Evolutionary conservation across 2,113 vertebrate species (phyloP).

Genomic region (Lutjanus erythropterus): DNA sequence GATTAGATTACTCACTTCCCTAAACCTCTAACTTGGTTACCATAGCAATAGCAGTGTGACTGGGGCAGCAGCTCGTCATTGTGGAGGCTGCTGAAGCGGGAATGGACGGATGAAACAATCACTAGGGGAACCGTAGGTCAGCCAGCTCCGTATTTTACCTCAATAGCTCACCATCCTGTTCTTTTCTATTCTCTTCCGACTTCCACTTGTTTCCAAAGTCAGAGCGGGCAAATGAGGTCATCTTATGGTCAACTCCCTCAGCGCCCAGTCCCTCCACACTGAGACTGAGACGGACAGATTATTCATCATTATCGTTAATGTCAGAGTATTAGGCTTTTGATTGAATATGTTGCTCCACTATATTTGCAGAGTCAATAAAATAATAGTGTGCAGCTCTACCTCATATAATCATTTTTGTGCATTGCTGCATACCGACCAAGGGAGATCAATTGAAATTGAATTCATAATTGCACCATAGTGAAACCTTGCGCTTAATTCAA

Average conservation of each 20-base stretch:
- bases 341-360: conserved; percentile 10
- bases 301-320: neutral
- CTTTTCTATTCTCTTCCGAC: conserved; percentile 13
- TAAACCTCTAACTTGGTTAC: conserved; percentile 85
- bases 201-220: conserved; percentile 6
- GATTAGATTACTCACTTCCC: conserved; percentile 84
- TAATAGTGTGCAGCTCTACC: neutral
- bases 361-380: conserved; percentile 22
- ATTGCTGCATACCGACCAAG: conserved; percentile 46
- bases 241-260: neutral
- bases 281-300: neutral
- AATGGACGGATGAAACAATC: conserved; percentile 61
- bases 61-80: conserved; percentile 56
- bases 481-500: conserved; percentile 74
- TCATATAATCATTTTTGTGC: conserved; percentile 37
- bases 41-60: conserved; percentile 80
- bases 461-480: conserved; percentile 75
- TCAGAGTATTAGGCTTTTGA: neutral
- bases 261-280: neutral
- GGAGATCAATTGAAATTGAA: conserved; percentile 79
- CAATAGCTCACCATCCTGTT: conserved; percentile 5
- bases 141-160: conserved; percentile 48
- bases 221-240: neutral
- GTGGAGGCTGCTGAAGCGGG: conserved; percentile 57
- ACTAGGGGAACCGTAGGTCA: conserved; percentile 62